These are phyloP conservation scores for Drosophila pruinosa DNA, from an alignment of 1,140 invertebrate species.

Conservation along the genomic window DNA sequence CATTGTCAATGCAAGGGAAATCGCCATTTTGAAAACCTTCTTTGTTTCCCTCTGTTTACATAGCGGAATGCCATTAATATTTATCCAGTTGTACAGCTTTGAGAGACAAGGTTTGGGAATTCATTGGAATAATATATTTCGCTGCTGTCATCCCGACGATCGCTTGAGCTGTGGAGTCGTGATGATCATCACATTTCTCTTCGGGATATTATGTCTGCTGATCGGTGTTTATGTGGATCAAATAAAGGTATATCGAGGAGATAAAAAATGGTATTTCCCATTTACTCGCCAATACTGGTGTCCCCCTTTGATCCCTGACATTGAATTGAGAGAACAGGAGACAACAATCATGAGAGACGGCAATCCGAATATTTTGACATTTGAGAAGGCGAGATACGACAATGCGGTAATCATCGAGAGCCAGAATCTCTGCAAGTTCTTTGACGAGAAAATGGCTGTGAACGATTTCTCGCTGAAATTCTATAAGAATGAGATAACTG, in stretches of 20 bases:
- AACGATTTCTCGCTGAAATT: constrained; percentile 89
- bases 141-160: constrained; percentile 87
- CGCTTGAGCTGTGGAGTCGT: constrained; percentile 84
- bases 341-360: neutral
- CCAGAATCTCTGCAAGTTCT: constrained; percentile 84
- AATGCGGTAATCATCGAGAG: constrained; percentile 35
- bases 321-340: neutral
- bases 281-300: constrained; percentile 85
- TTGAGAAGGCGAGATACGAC: neutral
- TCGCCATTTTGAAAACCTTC: neutral
- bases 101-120: constrained; percentile 13
- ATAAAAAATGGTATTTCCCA: constrained; percentile 88
- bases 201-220: constrained; percentile 86
- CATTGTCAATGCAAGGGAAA: neutral
- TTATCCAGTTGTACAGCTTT: neutral
- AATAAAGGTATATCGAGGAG: constrained; percentile 86
- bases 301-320: neutral
- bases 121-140: constrained; percentile 88
- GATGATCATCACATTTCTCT: constrained; percentile 84
- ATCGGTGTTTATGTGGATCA: constrained; percentile 89
- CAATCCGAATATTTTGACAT: neutral
- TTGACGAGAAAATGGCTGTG: constrained; percentile 85
- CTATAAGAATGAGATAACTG: constrained; percentile 87
- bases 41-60: constrained; percentile 18
- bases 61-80: constrained; percentile 24